Evolutionary conservation across 2,888 invertebrate species (phyloP).

Genomic region (Drosophila nigricruria): DNA sequence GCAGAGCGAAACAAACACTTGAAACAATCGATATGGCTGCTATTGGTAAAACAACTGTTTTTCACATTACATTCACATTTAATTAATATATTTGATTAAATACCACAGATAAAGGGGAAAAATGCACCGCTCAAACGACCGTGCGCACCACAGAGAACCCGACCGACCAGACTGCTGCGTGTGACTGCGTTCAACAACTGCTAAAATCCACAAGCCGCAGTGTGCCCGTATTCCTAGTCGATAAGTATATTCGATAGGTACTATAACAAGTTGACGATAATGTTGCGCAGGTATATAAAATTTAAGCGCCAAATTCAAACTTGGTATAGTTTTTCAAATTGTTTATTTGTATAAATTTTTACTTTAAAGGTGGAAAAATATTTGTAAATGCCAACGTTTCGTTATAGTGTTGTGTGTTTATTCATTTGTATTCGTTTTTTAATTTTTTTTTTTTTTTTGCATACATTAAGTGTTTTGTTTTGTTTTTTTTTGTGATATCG

Average conservation of each 20-base stretch:
- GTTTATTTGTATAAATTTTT: not conserved
- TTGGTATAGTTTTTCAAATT: not conserved
- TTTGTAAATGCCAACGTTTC: not conserved
- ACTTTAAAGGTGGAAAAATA: not conserved
- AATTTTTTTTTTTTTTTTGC: constrained; percentile 29
- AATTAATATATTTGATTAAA: constrained; percentile 42
- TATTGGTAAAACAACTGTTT: constrained; percentile 9
- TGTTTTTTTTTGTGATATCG: constrained; percentile 46
- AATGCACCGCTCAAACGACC: constrained; percentile 47
- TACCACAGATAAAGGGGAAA: constrained; percentile 35
- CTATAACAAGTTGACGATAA: not conserved
- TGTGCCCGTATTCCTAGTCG: constrained; percentile 2
- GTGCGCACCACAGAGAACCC: constrained; percentile 47
- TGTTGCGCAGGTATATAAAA: not conserved
- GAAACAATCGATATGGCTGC: not conserved
- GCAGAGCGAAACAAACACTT: not conserved
- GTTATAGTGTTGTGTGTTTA: constrained; percentile 45
- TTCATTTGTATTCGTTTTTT: constrained; percentile 40
- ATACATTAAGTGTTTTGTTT: constrained; percentile 31
- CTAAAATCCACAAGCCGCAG: constrained; percentile 22
- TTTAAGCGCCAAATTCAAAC: constrained; percentile 22
- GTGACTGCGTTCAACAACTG: constrained; percentile 31
- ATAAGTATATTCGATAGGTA: constrained; percentile 6
- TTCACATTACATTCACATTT: constrained; percentile 21
- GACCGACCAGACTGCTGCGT: constrained; percentile 50